phyloP scores from a whole-genome alignment of 2,113 vertebrate genomes.

The Apeltes quadracus region DNA sequence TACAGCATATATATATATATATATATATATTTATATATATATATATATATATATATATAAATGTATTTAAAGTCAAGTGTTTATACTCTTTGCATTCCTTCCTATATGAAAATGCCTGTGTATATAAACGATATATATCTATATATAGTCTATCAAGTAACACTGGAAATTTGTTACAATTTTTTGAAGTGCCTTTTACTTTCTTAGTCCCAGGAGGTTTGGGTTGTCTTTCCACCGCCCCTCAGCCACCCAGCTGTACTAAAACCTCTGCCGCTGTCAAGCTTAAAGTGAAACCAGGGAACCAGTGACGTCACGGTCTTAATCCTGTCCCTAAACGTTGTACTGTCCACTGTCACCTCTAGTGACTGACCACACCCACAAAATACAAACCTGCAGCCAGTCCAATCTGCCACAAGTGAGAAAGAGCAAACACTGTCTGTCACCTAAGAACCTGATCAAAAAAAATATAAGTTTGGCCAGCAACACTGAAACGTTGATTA shows the following conservation, averaged over 20 bases:
- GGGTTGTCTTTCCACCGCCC: slow-evolving; percentile 46
- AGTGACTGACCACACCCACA: not conserved
- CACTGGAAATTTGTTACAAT: slow-evolving; percentile 72
- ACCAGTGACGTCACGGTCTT: slow-evolving; percentile 62
- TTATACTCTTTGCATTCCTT: slow-evolving; percentile 70
- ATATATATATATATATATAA: slow-evolving; percentile 15
- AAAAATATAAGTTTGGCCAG: not conserved
- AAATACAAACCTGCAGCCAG: not conserved
- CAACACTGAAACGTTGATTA: not conserved
- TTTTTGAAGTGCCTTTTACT: slow-evolving; percentile 83
- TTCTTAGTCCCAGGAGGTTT: slow-evolving; percentile 68
- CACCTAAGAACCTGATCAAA: not conserved
- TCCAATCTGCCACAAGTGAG: slow-evolving; percentile 8
- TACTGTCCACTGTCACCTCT: slow-evolving; percentile 10
- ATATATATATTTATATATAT: slow-evolving; percentile 55
- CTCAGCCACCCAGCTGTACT: slow-evolving; percentile 38
- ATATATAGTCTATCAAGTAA: slow-evolving; percentile 53
- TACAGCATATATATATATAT: slow-evolving; percentile 10
- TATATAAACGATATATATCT: slow-evolving; percentile 41
- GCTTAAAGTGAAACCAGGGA: slow-evolving; percentile 63
- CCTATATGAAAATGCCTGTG: slow-evolving; percentile 62
- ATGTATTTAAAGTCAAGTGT: slow-evolving; percentile 51
- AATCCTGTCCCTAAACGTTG: slow-evolving; percentile 34
- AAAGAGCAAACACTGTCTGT: not conserved
- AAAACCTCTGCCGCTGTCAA: slow-evolving; percentile 56